A percentile compares a stretch with the other conserved stretches of the same genome.
Evolutionary conservation across 2,888 invertebrate genomes (phyloP).

Genomic region (Aporophyla nigra): DNA sequence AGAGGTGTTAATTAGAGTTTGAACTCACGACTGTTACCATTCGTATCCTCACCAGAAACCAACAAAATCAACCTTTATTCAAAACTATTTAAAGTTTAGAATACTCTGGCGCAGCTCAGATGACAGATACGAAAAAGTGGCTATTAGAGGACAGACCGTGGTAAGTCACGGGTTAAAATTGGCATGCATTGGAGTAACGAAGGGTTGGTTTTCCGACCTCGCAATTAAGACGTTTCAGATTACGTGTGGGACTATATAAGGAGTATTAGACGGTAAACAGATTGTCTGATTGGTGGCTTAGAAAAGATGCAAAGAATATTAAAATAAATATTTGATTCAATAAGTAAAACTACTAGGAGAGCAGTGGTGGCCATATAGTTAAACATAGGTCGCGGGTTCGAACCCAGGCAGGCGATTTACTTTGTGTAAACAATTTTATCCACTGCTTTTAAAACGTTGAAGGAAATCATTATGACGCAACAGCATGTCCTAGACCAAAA

Average conservation of each 20-base stretch:
- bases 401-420: too few relatives aligned
- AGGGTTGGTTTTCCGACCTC: slow-evolving; percentile 78
- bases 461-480: too few relatives aligned
- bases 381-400: too few relatives aligned
- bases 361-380: too few relatives aligned
- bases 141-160: slow-evolving; percentile 85
- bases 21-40: slow-evolving; percentile 89
- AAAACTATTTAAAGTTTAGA: slow-evolving; percentile 62
- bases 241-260: slow-evolving; percentile 63
- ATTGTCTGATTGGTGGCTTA: slow-evolving; percentile 48
- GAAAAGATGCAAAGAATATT: not conserved
- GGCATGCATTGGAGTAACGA: slow-evolving; percentile 84
- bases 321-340: not conserved
- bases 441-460: too few relatives aligned
- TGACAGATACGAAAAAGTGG: slow-evolving; percentile 86
- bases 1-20: slow-evolving; percentile 90
- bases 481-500: too few relatives aligned
- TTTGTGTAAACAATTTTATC: too few relatives aligned
- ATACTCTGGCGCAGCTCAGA: slow-evolving; percentile 67
- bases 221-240: slow-evolving; percentile 81
- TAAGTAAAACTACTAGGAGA: not conserved
- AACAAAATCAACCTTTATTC: slow-evolving; percentile 52
- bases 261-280: slow-evolving; percentile 47
- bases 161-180: slow-evolving; percentile 87
- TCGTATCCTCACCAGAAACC: slow-evolving; percentile 64